Evolutionary conservation across 2,797 vertebrate genomes (phyloP).

Genomic region (Ambastaia sidthimunki): DNA sequence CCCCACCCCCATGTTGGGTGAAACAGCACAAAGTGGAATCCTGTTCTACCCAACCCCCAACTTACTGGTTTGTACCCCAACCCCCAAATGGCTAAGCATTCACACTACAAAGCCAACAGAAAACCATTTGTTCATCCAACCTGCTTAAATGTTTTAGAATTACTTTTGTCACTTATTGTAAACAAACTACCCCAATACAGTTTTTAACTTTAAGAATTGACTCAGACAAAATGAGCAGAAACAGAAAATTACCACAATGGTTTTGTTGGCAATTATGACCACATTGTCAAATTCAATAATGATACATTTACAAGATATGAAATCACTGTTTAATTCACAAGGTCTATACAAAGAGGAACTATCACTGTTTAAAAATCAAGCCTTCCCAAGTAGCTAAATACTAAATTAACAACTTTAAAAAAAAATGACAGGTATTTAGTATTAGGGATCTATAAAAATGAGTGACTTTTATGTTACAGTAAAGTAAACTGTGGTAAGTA

Average conservation of each 20-base stretch:
- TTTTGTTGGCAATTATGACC: not conserved
- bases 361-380: not conserved
- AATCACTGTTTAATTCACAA: not conserved
- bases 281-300: not conserved
- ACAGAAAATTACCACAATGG: not conserved
- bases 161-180: not conserved
- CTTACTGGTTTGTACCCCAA: conserved; percentile 48
- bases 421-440: not conserved
- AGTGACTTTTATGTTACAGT: conserved; percentile 40
- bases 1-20: conserved; percentile 11
- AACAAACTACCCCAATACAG: not conserved
- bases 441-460: conserved; percentile 6
- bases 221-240: not conserved
- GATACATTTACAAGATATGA: not conserved
- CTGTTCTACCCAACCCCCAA: conserved; percentile 56
- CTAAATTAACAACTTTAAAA: not conserved
- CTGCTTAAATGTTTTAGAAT: too few species aligned
- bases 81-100: conserved; percentile 49
- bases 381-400: not conserved
- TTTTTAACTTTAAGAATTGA: not conserved
- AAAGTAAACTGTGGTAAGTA: conserved; percentile 56
- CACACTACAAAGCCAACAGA: conserved; percentile 37
- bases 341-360: not conserved
- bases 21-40: conserved; percentile 33
- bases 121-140: conserved; percentile 15